phyloP scores from a whole-genome alignment of 2,113 vertebrate species.

The Albula glossodonta region DNA sequence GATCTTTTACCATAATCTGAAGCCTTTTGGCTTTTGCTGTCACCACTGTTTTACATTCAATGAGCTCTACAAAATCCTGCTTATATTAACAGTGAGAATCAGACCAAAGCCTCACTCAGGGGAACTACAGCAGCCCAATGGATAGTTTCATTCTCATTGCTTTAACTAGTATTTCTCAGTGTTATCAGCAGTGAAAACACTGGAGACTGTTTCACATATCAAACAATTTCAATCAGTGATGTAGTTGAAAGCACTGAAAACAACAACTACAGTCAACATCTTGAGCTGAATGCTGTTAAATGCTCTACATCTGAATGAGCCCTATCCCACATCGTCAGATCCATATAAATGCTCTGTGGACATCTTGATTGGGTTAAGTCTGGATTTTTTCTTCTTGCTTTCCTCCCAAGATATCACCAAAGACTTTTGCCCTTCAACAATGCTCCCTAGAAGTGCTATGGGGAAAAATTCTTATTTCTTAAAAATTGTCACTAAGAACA shows the following conservation, averaged over 20 bases:
- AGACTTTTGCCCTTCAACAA: neutral
- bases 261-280: neutral
- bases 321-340: neutral
- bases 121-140: neutral
- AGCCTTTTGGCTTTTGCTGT: neutral
- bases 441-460: neutral
- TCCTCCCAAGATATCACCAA: neutral
- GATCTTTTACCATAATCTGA: neutral
- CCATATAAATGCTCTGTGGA: neutral
- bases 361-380: conserved; percentile 9
- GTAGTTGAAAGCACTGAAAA: neutral
- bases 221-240: neutral
- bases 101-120: neutral
- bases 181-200: neutral
- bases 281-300: neutral
- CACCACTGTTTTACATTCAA: neutral
- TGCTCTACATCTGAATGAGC: neutral
- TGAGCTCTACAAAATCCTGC: neutral
- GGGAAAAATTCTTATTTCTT: neutral
- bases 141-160: conserved; percentile 13
- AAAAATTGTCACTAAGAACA: neutral
- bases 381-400: neutral
- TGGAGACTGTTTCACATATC: neutral
- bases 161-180: conserved; percentile 43
- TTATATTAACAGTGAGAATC: neutral